These are phyloP conservation scores for Campoletis sonorensis DNA, from an alignment of 1,140 invertebrate species.

Conservation along the genomic window DNA sequence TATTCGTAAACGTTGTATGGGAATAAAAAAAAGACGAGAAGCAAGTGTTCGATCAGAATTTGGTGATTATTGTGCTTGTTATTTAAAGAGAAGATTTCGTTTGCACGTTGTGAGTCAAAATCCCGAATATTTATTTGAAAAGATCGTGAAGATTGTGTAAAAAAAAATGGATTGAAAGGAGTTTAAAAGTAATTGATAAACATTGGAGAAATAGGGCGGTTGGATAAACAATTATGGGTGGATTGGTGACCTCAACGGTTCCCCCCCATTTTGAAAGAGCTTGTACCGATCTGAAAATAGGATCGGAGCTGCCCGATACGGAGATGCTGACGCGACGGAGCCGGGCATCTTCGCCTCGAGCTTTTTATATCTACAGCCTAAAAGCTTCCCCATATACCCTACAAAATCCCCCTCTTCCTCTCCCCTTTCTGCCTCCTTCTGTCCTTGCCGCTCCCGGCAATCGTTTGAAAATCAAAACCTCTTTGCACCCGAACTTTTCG, in stretches of 20 bases:
- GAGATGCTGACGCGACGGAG: constrained; percentile 65
- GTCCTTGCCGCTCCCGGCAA: constrained; percentile 15
- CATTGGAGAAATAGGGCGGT: background rate
- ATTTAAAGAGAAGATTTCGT: too few relatives aligned
- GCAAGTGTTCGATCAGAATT: too few relatives aligned
- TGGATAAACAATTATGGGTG: constrained; percentile 41
- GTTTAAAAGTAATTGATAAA: background rate
- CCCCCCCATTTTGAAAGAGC: constrained; percentile 47
- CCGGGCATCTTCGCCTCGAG: constrained; percentile 55
- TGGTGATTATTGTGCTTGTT: too few relatives aligned
- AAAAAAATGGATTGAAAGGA: background rate
- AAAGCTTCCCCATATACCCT: constrained; percentile 36
- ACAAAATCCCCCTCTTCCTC: constrained; percentile 6
- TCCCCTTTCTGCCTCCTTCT: constrained; percentile 42
- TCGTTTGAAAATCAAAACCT: constrained; percentile 48
- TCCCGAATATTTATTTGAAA: too few relatives aligned
- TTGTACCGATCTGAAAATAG: constrained; percentile 74
- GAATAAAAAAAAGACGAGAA: too few relatives aligned
- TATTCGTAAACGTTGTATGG: too few relatives aligned
- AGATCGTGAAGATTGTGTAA: background rate
- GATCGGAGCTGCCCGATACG: constrained; percentile 69
- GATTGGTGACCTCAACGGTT: constrained; percentile 37
- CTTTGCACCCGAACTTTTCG: constrained; percentile 43
- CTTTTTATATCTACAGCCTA: constrained; percentile 61
- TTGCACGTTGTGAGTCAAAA: too few relatives aligned